These are phyloP conservation scores for Sthenelais limicola DNA, from an alignment of 2,888 invertebrate genomes.

Conservation along the genomic window DNA sequence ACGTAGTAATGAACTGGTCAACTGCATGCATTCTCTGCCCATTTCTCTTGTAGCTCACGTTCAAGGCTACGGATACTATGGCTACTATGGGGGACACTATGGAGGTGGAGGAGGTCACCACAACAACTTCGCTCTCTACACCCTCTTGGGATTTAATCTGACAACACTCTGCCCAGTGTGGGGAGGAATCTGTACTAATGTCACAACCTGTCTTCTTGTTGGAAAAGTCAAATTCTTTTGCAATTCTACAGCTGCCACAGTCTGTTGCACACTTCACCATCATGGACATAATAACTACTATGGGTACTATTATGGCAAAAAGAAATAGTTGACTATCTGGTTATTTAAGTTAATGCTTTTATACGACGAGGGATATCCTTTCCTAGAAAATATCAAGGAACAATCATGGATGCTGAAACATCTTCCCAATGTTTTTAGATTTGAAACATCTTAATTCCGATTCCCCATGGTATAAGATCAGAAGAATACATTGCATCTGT, in stretches of 20 bases:
- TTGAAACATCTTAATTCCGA: no score
- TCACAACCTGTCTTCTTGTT: constrained; percentile 20
- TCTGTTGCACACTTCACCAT: constrained; percentile 15
- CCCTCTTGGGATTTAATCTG: constrained; percentile 16
- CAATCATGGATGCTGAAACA: no score
- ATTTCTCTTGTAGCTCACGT: constrained; percentile 21
- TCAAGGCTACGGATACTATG: background rate
- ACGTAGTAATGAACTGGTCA: no score
- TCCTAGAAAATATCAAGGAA: background rate
- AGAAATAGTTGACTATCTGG: constrained; percentile 5
- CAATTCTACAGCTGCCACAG: background rate
- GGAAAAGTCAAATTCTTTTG: constrained; percentile 32
- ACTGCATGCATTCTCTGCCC: background rate
- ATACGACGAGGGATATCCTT: background rate
- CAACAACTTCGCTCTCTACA: background rate
- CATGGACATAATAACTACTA: constrained; percentile 32
- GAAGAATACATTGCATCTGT: background rate
- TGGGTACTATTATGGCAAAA: constrained; percentile 13
- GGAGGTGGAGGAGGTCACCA: background rate
- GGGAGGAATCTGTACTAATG: constrained; percentile 20
- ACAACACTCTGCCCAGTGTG: constrained; percentile 20
- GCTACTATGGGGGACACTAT: background rate
- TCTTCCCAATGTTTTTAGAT: no score
- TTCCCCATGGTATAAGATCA: no score
- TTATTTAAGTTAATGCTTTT: background rate